Evolutionary conservation across 2,113 vertebrate genomes (phyloP).

Genomic region (Saguinus midas): DNA sequence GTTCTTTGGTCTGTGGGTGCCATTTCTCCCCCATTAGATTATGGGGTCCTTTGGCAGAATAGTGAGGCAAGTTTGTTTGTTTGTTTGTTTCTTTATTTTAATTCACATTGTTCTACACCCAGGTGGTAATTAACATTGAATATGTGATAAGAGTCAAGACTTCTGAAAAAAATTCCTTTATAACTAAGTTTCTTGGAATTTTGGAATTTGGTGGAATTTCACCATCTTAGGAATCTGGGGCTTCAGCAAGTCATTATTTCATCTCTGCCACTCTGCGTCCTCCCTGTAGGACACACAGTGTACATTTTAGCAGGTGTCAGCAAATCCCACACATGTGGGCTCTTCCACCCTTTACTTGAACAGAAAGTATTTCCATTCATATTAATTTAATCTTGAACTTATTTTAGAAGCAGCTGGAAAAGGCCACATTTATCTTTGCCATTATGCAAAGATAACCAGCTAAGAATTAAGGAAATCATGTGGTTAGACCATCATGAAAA

Average conservation of each 20-base stretch:
- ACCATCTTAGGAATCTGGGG: background rate
- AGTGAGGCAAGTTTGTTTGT: background rate
- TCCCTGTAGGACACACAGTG: background rate
- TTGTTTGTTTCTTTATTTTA: slow-evolving; percentile 27
- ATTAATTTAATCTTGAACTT: slow-evolving; percentile 67
- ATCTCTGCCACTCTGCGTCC: background rate
- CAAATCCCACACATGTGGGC: slow-evolving; percentile 36
- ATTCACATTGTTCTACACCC: background rate
- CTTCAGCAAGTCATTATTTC: background rate
- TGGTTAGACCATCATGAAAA: slow-evolving; percentile 55
- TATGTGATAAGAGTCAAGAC: slow-evolving; percentile 17
- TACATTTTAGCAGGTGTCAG: slow-evolving; percentile 46
- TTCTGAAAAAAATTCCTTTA: slow-evolving; percentile 29
- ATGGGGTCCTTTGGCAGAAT: background rate
- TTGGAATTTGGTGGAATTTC: background rate
- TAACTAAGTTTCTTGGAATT: background rate
- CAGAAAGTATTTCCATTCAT: slow-evolving; percentile 56
- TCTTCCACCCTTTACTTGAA: slow-evolving; percentile 14
- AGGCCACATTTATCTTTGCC: slow-evolving; percentile 66
- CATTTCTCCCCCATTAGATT: background rate
- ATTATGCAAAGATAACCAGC: slow-evolving; percentile 44
- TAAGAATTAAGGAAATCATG: slow-evolving; percentile 69
- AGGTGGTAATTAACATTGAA: background rate
- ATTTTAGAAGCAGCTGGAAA: slow-evolving; percentile 64
- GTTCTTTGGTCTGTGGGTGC: background rate